phyloP scores from a whole-genome alignment of 1,140 invertebrate genomes.

The Mylabris phalerata region DNA sequence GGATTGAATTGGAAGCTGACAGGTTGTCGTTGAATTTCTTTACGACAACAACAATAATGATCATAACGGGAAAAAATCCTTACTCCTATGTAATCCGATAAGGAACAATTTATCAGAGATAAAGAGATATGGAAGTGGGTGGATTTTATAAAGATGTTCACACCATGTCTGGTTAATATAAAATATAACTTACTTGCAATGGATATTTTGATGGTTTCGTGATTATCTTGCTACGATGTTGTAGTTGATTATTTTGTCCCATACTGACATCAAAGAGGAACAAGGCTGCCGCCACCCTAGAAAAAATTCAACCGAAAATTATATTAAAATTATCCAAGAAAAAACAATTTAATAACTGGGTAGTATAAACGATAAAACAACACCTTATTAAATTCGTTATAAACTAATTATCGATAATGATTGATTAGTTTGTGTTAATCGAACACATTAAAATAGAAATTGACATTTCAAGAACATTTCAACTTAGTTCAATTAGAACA shows the following conservation, averaged over 20 bases:
- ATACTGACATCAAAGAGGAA: slow-evolving; percentile 19
- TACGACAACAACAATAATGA: background rate
- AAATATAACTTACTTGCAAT: slow-evolving; percentile 25
- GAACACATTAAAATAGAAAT: too few relatives aligned
- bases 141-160: slow-evolving; percentile 12
- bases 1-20: background rate
- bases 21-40: background rate
- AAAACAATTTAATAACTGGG: background rate
- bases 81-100: slow-evolving; percentile 10
- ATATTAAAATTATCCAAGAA: too few relatives aligned
- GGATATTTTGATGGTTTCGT: slow-evolving; percentile 27
- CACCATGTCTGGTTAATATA: slow-evolving; percentile 3
- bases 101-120: slow-evolving; percentile 9
- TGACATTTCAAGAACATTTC: too few relatives aligned
- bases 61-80: slow-evolving; percentile 2
- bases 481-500: too few relatives aligned
- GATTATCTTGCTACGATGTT: slow-evolving; percentile 9
- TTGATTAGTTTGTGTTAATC: too few relatives aligned
- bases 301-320: slow-evolving; percentile 7
- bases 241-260: background rate
- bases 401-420: background rate
- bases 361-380: background rate
- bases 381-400: background rate
- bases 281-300: slow-evolving; percentile 24
- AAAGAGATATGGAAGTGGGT: background rate